Base-by-base conservation (phyloP, 2,113 vertebrate genomes). In the Actenoides lindsayi region DNA sequence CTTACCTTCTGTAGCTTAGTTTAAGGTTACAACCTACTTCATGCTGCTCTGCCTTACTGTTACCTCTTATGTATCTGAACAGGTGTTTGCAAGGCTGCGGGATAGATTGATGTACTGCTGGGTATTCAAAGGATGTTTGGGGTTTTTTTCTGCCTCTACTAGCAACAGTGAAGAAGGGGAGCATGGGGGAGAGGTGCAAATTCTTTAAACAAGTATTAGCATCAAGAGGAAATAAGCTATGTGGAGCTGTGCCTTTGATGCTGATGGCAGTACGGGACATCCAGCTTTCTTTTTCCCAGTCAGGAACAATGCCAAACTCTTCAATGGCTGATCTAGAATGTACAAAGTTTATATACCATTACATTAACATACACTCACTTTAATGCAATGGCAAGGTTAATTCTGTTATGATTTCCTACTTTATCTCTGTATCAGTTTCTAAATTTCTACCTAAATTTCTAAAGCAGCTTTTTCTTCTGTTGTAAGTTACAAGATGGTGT, bases 1-100 rank as follows among this genome's bases (percentile, higher is more conserved):
- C 51, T 67, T 24, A 21, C 41, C 39, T 80, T 31, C 33, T 84
- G 69, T 28, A 60, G 51, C 51, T 75, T 20, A 23, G 16, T 39
- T 87, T 51, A 74, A 70, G 25, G 17, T 64, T 69, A 16, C 53
- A 50, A 8, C 28, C n/a, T 37, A 3, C 31, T 11, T 37, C 56
- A 13, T 0, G 1, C 35, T 77, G n/a, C 57, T 70, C 39, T 64
- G 23, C 37, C 9, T 2, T 19, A 6, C 25, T 59, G 16, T 23
- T 48, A n/a, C 53, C 30, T 51, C 20, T 59, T 53, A 28, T 56
- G 7, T 20, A 4, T 57, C 51, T 87, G 67, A 83, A 35, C 8
- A 28, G 16, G 15, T 63, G 30, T 51, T 91, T 64, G 48, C 33
- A 74, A 57, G 44, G 44, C n/a, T 50, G 31, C 57, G 39, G 59